Percentiles rank a stretch among this genome's conserved stretches.
Evolutionary conservation across 2,888 invertebrate species (phyloP).

Genomic region (Dryocosmus kuriphilus): DNA sequence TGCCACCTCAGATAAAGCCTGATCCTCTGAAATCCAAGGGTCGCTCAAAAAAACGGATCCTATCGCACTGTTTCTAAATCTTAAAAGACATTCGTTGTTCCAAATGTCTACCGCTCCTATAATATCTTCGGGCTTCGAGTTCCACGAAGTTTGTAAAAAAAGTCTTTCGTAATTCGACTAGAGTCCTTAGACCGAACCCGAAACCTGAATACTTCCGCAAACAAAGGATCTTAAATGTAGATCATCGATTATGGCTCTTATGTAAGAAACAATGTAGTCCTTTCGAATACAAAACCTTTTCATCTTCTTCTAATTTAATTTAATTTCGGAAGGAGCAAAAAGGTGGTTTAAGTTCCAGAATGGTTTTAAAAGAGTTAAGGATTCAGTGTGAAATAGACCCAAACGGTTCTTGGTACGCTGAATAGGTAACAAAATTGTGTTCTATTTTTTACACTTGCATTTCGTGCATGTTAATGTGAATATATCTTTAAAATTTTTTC

Average conservation of each 20-base stretch:
- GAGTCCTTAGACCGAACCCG: not conserved
- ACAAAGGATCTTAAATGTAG: slow-evolving; percentile 23
- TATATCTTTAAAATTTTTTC: slow-evolving; percentile 36
- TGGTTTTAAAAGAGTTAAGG: slow-evolving; percentile 12
- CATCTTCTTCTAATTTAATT: slow-evolving; percentile 40
- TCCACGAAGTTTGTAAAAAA: slow-evolving; percentile 17
- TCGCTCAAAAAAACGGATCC: slow-evolving; percentile 41
- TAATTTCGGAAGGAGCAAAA: slow-evolving; percentile 11
- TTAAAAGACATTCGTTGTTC: slow-evolving; percentile 35
- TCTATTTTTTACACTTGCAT: slow-evolving; percentile 13
- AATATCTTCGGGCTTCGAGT: slow-evolving; percentile 8
- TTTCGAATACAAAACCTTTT: slow-evolving; percentile 14
- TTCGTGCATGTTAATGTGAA: slow-evolving; percentile 8
- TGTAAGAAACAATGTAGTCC: slow-evolving; percentile 29
- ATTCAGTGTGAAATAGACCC: slow-evolving; percentile 23
- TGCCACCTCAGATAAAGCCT: slow-evolving; percentile 62
- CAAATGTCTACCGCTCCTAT: slow-evolving; percentile 4
- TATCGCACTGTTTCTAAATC: slow-evolving; percentile 6
- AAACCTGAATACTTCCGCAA: slow-evolving; percentile 24
- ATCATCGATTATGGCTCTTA: slow-evolving; percentile 31
- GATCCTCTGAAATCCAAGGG: slow-evolving; percentile 56
- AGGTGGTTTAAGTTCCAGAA: not conserved
- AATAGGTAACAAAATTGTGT: slow-evolving; percentile 26
- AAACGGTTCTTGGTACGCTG: slow-evolving; percentile 32
- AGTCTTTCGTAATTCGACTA: slow-evolving; percentile 7